Base-by-base conservation (phyloP, 2,797 vertebrate species). In the Setipinna tenuifilis region DNA sequence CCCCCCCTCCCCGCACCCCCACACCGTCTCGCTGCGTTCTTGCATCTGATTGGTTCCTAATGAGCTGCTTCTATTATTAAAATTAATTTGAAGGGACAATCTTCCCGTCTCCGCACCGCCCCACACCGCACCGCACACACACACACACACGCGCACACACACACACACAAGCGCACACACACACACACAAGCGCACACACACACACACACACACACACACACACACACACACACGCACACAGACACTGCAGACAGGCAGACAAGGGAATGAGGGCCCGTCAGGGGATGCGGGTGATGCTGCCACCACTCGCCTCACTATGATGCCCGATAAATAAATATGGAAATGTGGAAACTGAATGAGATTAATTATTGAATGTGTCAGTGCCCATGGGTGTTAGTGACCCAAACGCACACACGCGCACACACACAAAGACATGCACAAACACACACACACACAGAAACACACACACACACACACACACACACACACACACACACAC, bases 41-140 rank as follows among this genome's bases (percentile, higher is more conserved):
- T 91, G 89, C 91, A 93, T 96, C 91, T 95, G 95, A 96, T 95
- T 94, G 95, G 91, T 91, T 94, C 91, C 92, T 95, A 95, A 96
- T 94, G 94, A 96, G 94, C 91, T 90, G 89, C 88, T 93, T 96
- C 93, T 92, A 96, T 96, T 96, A 96, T 95, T 96, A 94, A 96
- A 96, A 94, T 93, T 91, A 91, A 95, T 95, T 94, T 94, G 93
- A 94, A 87, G 87, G 87, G 90, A 90, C 78, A 88, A 87, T 89
- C 91, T 93, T 89, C 88, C 89, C 88, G 90, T 90, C 90, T 83
- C 10, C 89, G 90, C 87, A 87, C 84, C 87, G 81, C 10, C 2
- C 50, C 14, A 1, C 7, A 54, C 50, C 50, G 14, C 50, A 54
- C 50, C 50, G 14, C 7, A 3, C 50, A 54, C 50, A 48, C 46